Evolutionary conservation across 2,797 vertebrate genomes (phyloP), one percentile per base, ranked within the genome.

Genomic region (Denticeps clupeoides): DNA sequence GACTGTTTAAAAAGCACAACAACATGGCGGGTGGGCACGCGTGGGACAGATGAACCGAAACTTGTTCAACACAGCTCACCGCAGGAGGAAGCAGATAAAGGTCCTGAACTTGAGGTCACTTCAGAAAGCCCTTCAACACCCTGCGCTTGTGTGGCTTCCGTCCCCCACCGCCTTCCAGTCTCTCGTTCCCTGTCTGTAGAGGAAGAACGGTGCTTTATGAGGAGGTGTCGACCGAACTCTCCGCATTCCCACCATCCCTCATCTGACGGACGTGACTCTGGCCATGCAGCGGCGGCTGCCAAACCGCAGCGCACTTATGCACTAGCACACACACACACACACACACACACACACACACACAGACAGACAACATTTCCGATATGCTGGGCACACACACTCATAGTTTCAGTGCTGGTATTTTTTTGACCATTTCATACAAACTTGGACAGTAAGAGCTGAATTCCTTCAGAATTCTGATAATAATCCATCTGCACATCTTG

Each of bases 191-290:
- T 68, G 78, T 82, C 79, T 82, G 73, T 55, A 65, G 83, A 77
- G 89, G 90, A 91, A 95, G 83, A 73, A 66, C 82, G 84, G 72
- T 80, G 70, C 68, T 82, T 88, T 84, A 86, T 74, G 74, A 77
- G 76, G 78, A 85, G 85, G 86, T 86, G 74, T 89, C 80, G 61
- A 89, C 84, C 82, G 65, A 81, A 71, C 74, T 89, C 85, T 85
- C 91, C 93, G 80, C 90, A 86, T 78, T 89, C 81, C 78, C 85
- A 77, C 71, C 83, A 79, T 85, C 70, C 45, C 71, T 64, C 75
- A 77, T 67, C 63, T 71, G 74, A 81, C 79, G 84, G 87, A 94
- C 88, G 86, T 93, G 92, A 94, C 88, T 81, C 63, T 71, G 83
- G 77, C 82, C 85, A 85, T 63, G 84, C 74, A 75, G 62, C 71